Percentiles rank a stretch among this genome's conserved stretches.
Conservation (phyloP, 2,888 invertebrate genomes). For the Drosophila quinaria region DNA sequence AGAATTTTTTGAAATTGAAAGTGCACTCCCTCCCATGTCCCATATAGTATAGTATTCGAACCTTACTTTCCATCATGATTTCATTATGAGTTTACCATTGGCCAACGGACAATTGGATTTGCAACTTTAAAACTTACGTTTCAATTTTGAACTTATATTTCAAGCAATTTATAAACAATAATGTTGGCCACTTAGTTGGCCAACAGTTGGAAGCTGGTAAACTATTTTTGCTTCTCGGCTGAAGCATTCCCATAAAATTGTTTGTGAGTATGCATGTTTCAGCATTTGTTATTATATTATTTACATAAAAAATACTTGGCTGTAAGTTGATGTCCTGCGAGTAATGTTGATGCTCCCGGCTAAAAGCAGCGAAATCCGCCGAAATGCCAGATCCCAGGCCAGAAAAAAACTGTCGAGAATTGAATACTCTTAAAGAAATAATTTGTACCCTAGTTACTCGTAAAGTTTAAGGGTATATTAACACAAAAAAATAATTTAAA, state of each 20-base stretch:
- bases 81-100: constrained; percentile 20
- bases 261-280: constrained; percentile 35
- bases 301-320: constrained; percentile 77
- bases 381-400: constrained; percentile 15
- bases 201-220: constrained; percentile 28
- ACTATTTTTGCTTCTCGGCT: constrained; percentile 48
- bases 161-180: constrained; percentile 39
- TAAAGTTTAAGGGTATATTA: background rate
- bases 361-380: constrained; percentile 14
- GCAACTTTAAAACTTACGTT: constrained; percentile 19
- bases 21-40: background rate
- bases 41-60: background rate
- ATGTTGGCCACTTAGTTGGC: constrained; percentile 16
- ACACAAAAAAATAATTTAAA: no score
- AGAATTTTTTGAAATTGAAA: constrained; percentile 17
- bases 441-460: background rate
- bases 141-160: constrained; percentile 27
- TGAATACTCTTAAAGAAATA: constrained; percentile 17
- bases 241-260: constrained; percentile 51
- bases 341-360: constrained; percentile 63
- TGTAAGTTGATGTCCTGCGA: constrained; percentile 68
- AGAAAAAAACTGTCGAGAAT: background rate
- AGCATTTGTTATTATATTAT: constrained; percentile 66
- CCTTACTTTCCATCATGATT: background rate
- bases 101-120: constrained; percentile 22